Evolutionary conservation across 2,888 invertebrate species (phyloP).

Genomic region (Hipparchia semele): DNA sequence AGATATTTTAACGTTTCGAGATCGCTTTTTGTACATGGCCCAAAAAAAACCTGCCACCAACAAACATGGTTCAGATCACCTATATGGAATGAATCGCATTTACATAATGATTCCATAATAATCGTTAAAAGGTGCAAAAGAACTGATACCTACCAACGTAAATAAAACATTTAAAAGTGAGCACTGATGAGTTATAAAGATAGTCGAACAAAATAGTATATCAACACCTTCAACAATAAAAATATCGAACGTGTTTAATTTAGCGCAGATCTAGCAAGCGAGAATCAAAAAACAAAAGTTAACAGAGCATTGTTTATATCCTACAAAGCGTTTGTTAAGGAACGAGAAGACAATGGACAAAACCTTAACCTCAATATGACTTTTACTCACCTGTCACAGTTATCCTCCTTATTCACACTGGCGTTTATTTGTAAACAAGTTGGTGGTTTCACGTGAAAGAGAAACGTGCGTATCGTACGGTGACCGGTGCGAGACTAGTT

Average conservation of each 20-base stretch:
- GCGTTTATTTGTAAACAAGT: slow-evolving; percentile 73
- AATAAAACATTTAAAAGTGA: neutral
- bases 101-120: slow-evolving; percentile 7
- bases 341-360: slow-evolving; percentile 42
- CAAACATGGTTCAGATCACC: slow-evolving; percentile 33
- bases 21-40: slow-evolving; percentile 64
- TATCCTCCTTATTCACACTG: slow-evolving; percentile 67
- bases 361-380: slow-evolving; percentile 63
- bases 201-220: neutral
- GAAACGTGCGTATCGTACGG: slow-evolving; percentile 58
- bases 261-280: slow-evolving; percentile 25
- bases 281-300: slow-evolving; percentile 56
- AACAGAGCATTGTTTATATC: slow-evolving; percentile 59
- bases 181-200: slow-evolving; percentile 2
- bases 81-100: slow-evolving; percentile 32
- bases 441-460: slow-evolving; percentile 40
- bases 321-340: slow-evolving; percentile 17
- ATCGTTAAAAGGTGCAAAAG: neutral
- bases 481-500: slow-evolving; percentile 64
- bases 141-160: neutral
- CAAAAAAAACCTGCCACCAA: slow-evolving; percentile 63
- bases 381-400: slow-evolving; percentile 69
- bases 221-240: slow-evolving; percentile 19
- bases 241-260: slow-evolving; percentile 45
- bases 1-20: slow-evolving; percentile 48